Evolutionary conservation across 2,888 invertebrate species (phyloP), one percentile per base, ranked within the genome.

Genomic region (Leucophora obtusa): DNA sequence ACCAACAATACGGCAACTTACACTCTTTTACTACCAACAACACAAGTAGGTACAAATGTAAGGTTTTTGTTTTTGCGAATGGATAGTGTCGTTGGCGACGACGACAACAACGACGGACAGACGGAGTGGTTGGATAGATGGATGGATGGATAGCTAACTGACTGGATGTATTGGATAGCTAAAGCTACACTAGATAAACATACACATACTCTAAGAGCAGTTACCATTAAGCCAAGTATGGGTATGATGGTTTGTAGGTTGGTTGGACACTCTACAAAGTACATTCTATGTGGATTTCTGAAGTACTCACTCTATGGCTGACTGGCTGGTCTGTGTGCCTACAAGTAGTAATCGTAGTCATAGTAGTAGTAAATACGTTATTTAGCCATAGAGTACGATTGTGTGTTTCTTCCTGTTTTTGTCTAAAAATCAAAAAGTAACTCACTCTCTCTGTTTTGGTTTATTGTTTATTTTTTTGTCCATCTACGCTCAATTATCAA

Each of bases 61-160:
- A 60, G 56, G 50, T 15, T 11, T 51, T n/a, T n/a, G n/a, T 47
- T 47, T 47, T 47, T 47, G 53, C 43, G 43, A 47, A 47, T 47
- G 43, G 43, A n/a, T 47, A 47, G 43, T 58, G 17, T 15, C 43
- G 43, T n/a, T 14, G 14, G n/a, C 43, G 43, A 47, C 43, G 43
- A n/a, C 43, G 1, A 38, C 38, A 38, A 38, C 35, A 9, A 35
- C 35, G 35, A 9, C 38, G 38, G 38, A 56, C 15, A 15, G 2
- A 28, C 28, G 28, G 4, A 28, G 6, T 38, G 38, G 38, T 38
- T 38, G n/a, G 21, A 65, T 58, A 28, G 24, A 73, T 65, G 73
- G 56, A 33, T 74, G 69, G 62, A 63, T 63, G 62, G 58, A 58
- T 75, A 62, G 75, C 62, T 62, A 75, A 69, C 60, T 54, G 69